Evolutionary conservation across 2,113 vertebrate genomes (phyloP), one percentile per base, ranked within the genome.

Genomic region (Hippopotamus amphibius): DNA sequence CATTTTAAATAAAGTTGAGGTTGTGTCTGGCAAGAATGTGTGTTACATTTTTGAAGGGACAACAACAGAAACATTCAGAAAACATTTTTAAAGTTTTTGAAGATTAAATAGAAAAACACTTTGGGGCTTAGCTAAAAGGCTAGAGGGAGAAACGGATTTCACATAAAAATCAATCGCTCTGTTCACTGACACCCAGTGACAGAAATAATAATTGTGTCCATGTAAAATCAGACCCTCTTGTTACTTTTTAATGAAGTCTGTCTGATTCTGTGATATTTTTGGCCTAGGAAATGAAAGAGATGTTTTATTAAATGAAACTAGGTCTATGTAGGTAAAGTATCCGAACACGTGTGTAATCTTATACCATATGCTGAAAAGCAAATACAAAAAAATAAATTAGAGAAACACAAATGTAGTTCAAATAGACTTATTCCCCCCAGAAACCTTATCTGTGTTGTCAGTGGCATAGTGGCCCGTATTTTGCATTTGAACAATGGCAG

Each of bases 241-340:
- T 98, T 98, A 98, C 94, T 98, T 98, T 98, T 98, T 98, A 98
- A 98, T 98, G 97, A 98, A 98, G 98, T 98, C 98, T 97, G 98
- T 98, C 98, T 98, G 98, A 98, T 96, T 96, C 97, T 96, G 97
- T 96, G 97, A 96, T 98, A 98, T 98, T 98, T 98, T 98, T 95
- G 98, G 97, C 95, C 77, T 84, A 96, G 98, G 97, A 98, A 97
- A 98, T 98, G 98, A 96, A 96, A 97, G 97, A 95, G 95, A 98
- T 97, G 96, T 98, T 98, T 98, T 98, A 98, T 98, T 98, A 96
- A 98, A 97, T 98, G 90, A 96, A 98, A 97, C 84, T 85, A 48
- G 76, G 96, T 96, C 97, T 94, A 81, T 82, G 61, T 83, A 97
- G 97, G 96, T 97, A 53, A 95, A 84, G 26, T 83, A 90, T 89